A percentile compares a stretch with the other conserved stretches of the same genome.
These are phyloP conservation scores for Acridotheres tristis DNA, from an alignment of 2,797 vertebrate genomes.

Conservation along the genomic window DNA sequence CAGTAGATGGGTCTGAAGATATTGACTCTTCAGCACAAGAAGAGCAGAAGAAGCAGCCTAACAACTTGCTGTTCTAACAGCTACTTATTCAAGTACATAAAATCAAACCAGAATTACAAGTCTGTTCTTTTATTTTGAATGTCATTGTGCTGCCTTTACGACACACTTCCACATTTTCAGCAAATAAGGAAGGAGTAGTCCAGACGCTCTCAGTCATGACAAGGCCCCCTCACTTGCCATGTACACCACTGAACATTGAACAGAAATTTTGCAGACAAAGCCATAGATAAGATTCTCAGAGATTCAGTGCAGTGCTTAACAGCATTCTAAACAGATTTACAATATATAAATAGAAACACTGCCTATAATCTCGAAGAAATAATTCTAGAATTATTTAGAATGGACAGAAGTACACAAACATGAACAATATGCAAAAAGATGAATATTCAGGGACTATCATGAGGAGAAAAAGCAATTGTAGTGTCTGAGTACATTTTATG, in stretches of 20 bases:
- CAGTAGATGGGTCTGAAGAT: not conserved
- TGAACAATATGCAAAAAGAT: not conserved
- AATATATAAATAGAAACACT: not conserved
- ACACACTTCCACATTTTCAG: not conserved
- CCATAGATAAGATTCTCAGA: not conserved
- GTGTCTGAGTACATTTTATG: not conserved
- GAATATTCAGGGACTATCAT: not conserved
- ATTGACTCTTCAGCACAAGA: not conserved
- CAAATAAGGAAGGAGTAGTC: not conserved
- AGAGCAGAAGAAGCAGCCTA: not conserved
- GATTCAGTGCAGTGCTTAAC: not conserved
- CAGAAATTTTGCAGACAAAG: not conserved
- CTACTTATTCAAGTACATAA: not conserved
- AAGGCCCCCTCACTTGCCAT: not conserved
- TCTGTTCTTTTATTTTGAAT: not conserved
- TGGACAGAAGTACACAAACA: not conserved
- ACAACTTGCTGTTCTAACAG: not conserved
- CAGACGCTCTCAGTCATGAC: not conserved
- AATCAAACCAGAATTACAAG: not conserved
- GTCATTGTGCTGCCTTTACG: not conserved
- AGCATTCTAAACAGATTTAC: not conserved
- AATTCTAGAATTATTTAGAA: conserved; percentile 1
- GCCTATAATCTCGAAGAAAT: conserved; percentile 8
- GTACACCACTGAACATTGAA: not conserved
- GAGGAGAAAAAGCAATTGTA: not conserved